phyloP scores from a whole-genome alignment of 64 coral and sea anemone species.

The Porites australiensis region DNA sequence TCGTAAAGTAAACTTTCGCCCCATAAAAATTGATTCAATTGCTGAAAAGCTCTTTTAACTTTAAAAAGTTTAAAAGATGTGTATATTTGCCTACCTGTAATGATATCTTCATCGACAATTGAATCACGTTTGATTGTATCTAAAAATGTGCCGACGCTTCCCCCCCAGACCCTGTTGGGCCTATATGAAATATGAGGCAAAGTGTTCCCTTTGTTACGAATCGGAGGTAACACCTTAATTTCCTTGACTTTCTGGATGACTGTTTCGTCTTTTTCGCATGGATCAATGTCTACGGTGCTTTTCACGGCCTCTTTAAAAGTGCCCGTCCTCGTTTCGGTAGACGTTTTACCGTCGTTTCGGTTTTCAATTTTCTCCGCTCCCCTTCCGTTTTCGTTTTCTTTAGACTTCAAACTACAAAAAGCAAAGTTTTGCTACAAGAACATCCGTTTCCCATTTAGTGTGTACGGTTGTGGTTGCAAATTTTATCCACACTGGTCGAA shows the following conservation, averaged over 20 bases:
- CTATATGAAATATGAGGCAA: neutral
- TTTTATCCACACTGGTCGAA: neutral
- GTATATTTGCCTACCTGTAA: neutral
- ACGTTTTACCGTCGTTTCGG: neutral
- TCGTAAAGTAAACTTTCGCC: too few relatives aligned
- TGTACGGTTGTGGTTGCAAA: too few relatives aligned
- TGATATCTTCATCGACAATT: neutral
- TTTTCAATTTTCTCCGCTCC: neutral
- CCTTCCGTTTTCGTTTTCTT: neutral
- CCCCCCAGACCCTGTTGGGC: slow-evolving; percentile 8
- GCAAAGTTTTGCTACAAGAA: neutral
- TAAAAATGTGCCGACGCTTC: slow-evolving; percentile 4
- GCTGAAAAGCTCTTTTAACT: too few relatives aligned
- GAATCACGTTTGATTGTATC: neutral
- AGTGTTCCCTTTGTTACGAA: neutral
- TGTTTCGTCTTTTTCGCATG: neutral
- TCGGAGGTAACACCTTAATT: slow-evolving; percentile 22
- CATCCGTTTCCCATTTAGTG: slow-evolving; percentile 18
- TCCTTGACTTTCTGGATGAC: neutral
- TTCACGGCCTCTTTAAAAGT: neutral
- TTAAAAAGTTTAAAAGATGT: neutral
- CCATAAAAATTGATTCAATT: too few relatives aligned
- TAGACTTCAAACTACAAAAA: neutral
- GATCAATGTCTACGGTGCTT: neutral
- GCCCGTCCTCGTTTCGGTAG: neutral